Conservation (phyloP, 2,797 vertebrate species). For the Danio albolineatus region DNA sequence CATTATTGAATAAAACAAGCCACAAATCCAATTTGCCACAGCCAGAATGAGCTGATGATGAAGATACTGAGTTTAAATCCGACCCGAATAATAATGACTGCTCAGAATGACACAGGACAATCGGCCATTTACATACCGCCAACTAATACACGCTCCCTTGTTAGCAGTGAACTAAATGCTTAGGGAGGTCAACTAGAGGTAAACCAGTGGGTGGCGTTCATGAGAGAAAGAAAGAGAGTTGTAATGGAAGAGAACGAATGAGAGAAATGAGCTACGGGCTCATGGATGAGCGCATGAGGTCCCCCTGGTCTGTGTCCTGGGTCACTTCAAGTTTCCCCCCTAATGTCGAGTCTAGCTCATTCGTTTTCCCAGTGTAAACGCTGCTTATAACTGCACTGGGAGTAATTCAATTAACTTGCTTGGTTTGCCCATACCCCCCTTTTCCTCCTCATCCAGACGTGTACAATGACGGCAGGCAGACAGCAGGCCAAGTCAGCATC, state of each 20-base stretch:
- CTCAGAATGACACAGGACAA: slow-evolving; percentile 13
- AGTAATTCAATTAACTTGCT: slow-evolving; percentile 79
- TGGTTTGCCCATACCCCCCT: slow-evolving; percentile 50
- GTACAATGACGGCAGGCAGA: slow-evolving; percentile 22
- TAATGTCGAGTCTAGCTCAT: slow-evolving; percentile 25
- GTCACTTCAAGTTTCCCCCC: slow-evolving; percentile 19
- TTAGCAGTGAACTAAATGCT: slow-evolving; percentile 67
- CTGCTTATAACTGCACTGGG: slow-evolving; percentile 69
- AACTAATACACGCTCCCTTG: slow-evolving; percentile 57
- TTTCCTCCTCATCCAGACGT: slow-evolving; percentile 21
- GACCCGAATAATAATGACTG: too few species aligned
- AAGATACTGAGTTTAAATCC: slow-evolving; percentile 9
- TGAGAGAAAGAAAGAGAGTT: slow-evolving; percentile 43
- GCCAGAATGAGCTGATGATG: slow-evolving; percentile 41
- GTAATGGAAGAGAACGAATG: slow-evolving; percentile 52
- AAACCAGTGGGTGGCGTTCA: slow-evolving; percentile 69
- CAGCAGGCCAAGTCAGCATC: slow-evolving; percentile 48
- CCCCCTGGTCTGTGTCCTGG: slow-evolving; percentile 44
- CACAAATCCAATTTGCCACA: slow-evolving; percentile 16
- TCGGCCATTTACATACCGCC: slow-evolving; percentile 59
- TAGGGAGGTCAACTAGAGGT: slow-evolving; percentile 76
- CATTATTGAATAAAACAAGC: slow-evolving; percentile 25
- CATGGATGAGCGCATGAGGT: slow-evolving; percentile 62
- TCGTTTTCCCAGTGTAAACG: slow-evolving; percentile 46
- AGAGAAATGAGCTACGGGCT: slow-evolving; percentile 46